phyloP scores from a whole-genome alignment of 2,113 vertebrate species.

The Limnothrissa miodon region DNA sequence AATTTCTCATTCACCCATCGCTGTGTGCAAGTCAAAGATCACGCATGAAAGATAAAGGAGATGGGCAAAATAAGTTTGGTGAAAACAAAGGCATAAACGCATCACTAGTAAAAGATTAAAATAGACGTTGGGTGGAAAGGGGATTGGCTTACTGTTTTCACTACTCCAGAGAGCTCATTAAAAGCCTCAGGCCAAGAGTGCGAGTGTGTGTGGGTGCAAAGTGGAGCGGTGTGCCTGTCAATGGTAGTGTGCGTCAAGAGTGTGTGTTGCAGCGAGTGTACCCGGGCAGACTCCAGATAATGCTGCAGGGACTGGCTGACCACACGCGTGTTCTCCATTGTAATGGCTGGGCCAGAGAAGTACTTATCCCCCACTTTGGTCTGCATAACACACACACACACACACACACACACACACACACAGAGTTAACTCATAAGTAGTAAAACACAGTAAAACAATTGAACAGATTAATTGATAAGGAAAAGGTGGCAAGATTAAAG shows the following conservation, averaged over 20 bases:
- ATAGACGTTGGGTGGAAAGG: background rate
- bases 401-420: background rate
- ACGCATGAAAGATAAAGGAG: background rate
- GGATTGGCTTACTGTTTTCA: background rate
- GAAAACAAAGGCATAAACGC: background rate
- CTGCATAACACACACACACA: constrained; percentile 60
- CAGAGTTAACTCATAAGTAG: background rate
- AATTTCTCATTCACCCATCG: background rate
- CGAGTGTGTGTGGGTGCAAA: background rate
- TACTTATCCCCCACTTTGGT: constrained; percentile 96
- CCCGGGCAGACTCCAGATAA: constrained; percentile 92
- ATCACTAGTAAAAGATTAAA: background rate
- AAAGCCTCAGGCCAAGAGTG: background rate
- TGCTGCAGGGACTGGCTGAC: constrained; percentile 97
- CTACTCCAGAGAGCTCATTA: background rate
- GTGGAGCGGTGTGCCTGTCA: background rate
- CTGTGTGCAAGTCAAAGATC: background rate
- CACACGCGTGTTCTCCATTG: constrained; percentile 94
- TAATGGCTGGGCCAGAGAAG: constrained; percentile 97
- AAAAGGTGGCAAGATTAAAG: background rate
- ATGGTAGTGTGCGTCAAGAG: background rate
- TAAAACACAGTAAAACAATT: too few relatives aligned
- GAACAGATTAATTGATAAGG: too few relatives aligned
- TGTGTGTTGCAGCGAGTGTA: constrained; percentile 58
- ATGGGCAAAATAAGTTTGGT: too few relatives aligned